Evolutionary conservation across 2,113 vertebrate genomes (phyloP), one percentile per base, ranked within the genome.

Genomic region (Etheostoma spectabile): DNA sequence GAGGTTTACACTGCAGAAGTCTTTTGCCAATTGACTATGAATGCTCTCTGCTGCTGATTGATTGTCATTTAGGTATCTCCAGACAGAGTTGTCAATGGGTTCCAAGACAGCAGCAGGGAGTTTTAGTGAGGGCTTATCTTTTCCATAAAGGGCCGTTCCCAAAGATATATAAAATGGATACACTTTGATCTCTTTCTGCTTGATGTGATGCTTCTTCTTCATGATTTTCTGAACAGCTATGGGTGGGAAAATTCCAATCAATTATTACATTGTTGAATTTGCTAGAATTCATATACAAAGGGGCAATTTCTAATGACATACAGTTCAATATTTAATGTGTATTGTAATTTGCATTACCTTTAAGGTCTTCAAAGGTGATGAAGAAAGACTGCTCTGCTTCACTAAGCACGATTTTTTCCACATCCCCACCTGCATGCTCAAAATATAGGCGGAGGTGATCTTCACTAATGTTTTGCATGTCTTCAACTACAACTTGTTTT

Each of bases 81-180:
- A 95, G 62, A 97, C 27, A 53, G 88, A 76, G 0, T 1, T 64
- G 57, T 95, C 93, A 66, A 96, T 49, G 6, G 87, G 76, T 68
- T 96, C 33, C 52, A 61, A 91, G 45, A 96, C 35, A 6, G 94
- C 82, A 60, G 95, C 92, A 8, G 96, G 97, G 30, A 95, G 92
- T 82, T 93, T 96, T 53, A 95, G 71, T 33, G 86, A 49, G 2
- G 95, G 97, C 55, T 94, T 94, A 30, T 96, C 93, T 82, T 95
- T 94, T 6, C 97, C 97, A 61, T 97, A 98, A 0, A 98, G 90
- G n/a, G 96, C 96, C 38, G 88, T 84, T 74, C 93, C 95, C 93
- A 98, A 80, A 0, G 94, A 95, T 16, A 70, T 2, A 7, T 96
- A 97, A 87, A 96, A 97, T 5, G 96, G 96, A 82, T 96, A 96